A percentile compares a stretch with the other conserved stretches of the same genome.
Evolutionary conservation across 2,113 vertebrate genomes (phyloP).

Genomic region (Myrmophylax atrothorax): DNA sequence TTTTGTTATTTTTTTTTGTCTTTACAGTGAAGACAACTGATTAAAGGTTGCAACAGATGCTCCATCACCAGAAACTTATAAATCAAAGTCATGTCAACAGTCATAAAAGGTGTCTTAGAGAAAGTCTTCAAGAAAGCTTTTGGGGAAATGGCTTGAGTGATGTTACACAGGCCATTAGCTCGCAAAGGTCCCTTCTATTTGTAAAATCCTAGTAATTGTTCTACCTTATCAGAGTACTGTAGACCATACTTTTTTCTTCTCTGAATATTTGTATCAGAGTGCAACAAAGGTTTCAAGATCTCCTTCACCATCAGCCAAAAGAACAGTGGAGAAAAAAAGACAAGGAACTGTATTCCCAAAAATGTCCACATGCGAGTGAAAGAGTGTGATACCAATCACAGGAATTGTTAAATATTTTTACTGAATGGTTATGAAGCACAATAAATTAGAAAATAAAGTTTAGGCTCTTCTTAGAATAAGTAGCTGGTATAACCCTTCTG

Average conservation of each 20-base stretch:
- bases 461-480: neutral
- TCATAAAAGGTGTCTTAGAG: neutral
- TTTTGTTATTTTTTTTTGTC: neutral
- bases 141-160: neutral
- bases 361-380: accelerated
- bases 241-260: neutral
- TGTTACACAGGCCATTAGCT: neutral
- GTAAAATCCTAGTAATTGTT: constrained; percentile 3
- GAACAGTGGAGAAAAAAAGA: neutral
- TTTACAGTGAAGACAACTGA: neutral
- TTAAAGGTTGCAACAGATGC: constrained; percentile 6
- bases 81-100: constrained; percentile 8
- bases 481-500: neutral
- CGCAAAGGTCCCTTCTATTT: neutral
- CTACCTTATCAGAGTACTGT: neutral
- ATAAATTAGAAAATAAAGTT: neutral
- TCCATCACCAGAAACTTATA: neutral
- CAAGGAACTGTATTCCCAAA: neutral
- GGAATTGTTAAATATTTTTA: neutral
- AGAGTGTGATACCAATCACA: neutral
- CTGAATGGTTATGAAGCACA: neutral
- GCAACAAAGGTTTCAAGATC: neutral
- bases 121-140: neutral
- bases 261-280: neutral
- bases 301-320: neutral